Percentiles rank a stretch among this genome's conserved stretches.
Evolutionary conservation across 2,113 vertebrate genomes (phyloP).

Genomic region (Pristiophorus japonicus): DNA sequence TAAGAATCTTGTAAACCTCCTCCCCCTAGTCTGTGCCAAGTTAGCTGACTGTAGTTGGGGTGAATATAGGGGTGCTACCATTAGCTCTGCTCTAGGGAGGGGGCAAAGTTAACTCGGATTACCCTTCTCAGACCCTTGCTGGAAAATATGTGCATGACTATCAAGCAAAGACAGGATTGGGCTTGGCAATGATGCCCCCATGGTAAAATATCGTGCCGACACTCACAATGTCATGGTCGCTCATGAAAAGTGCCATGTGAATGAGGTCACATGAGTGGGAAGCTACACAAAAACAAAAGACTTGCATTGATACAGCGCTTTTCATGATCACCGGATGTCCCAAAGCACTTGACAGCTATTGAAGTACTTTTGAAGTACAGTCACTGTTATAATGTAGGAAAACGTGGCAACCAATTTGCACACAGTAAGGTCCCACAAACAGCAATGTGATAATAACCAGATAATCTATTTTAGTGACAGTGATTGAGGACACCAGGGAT

Average conservation of each 20-base stretch:
- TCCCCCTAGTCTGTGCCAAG: neutral
- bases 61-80: neutral
- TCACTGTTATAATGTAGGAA: too few species aligned
- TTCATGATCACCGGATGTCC: too few species aligned
- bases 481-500: too few species aligned
- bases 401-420: too few species aligned
- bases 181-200: neutral
- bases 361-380: too few species aligned
- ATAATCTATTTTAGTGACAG: too few species aligned
- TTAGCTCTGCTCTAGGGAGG: too few species aligned
- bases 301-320: too few species aligned
- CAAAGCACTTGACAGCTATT: too few species aligned
- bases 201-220: neutral
- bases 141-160: neutral
- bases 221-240: neutral
- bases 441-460: too few species aligned
- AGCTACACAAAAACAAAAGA: neutral
- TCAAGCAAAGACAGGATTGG: neutral
- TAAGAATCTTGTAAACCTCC: neutral
- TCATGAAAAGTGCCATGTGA: neutral
- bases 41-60: neutral
- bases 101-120: neutral
- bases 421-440: too few species aligned
- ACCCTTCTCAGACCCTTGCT: neutral
- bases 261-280: too few species aligned